These are phyloP conservation scores for Apamea anceps DNA, from an alignment of 2,888 invertebrate genomes.

Conservation along the genomic window DNA sequence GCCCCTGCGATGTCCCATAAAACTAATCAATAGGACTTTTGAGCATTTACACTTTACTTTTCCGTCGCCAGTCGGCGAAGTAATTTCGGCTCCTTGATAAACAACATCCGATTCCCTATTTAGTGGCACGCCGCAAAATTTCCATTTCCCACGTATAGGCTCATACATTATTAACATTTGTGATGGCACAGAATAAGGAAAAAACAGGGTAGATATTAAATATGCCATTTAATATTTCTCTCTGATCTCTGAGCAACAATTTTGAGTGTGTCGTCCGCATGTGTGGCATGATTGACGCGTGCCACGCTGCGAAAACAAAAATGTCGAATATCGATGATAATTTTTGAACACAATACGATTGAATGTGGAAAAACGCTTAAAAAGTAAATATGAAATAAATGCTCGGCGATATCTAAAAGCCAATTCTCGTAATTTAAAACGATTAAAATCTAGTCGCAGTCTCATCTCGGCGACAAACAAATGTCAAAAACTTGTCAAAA, in stretches of 20 bases:
- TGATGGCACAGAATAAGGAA: conserved; percentile 52
- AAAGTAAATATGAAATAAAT: conserved; percentile 34
- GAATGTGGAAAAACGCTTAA: conserved; percentile 28
- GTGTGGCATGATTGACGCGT: conserved; percentile 83
- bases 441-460: too few species aligned
- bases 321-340: conserved; percentile 73
- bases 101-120: conserved; percentile 57
- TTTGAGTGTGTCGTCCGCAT: conserved; percentile 83
- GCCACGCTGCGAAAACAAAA: conserved; percentile 75
- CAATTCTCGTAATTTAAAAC: too few species aligned
- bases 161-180: conserved; percentile 58
- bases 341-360: conserved; percentile 65
- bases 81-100: conserved; percentile 52
- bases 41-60: conserved; percentile 42
- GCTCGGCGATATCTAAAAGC: conserved; percentile 16
- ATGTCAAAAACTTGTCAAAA: too few species aligned
- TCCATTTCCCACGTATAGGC: conserved; percentile 31
- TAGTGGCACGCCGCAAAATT: conserved; percentile 48
- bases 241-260: conserved; percentile 81
- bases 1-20: conserved; percentile 36
- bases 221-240: conserved; percentile 77
- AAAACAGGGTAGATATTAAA: conserved; percentile 73
- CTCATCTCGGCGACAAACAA: too few species aligned
- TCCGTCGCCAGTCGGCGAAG: conserved; percentile 22
- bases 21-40: conserved; percentile 47